Percentiles rank a stretch among this genome's conserved stretches.
These are phyloP conservation scores for Andrena fulva DNA, from an alignment of 2,888 invertebrate species.

Conservation along the genomic window DNA sequence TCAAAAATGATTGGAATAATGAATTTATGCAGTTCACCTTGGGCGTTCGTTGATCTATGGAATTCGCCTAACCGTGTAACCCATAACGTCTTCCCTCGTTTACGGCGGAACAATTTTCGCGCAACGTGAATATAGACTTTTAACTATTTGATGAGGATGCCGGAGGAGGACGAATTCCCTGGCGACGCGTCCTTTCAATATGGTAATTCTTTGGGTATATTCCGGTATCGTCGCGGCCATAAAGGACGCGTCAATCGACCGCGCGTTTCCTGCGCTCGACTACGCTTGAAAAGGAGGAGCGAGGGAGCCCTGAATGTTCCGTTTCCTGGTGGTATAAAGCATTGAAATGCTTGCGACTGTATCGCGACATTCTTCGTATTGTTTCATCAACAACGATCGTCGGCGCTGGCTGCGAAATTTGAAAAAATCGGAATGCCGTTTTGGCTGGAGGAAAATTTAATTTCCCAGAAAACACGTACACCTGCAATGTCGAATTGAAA, in stretches of 20 bases:
- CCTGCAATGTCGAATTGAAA: no score
- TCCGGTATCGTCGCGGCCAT: conserved; percentile 54
- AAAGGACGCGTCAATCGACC: conserved; percentile 69
- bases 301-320: conserved; percentile 51
- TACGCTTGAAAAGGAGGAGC: conserved; percentile 54
- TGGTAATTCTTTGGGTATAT: conserved; percentile 69
- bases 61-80: conserved; percentile 13
- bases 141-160: conserved; percentile 78
- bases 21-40: neutral
- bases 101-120: conserved; percentile 27
- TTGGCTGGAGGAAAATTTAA: neutral
- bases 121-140: conserved; percentile 76
- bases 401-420: neutral
- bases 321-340: conserved; percentile 56
- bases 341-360: conserved; percentile 24
- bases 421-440: conserved; percentile 10
- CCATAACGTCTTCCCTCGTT: neutral
- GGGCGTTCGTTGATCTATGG: neutral
- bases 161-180: conserved; percentile 73
- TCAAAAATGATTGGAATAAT: no score
- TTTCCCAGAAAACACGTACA: neutral
- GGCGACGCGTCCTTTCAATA: conserved; percentile 75
- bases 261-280: conserved; percentile 61
- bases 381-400: neutral
- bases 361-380: neutral